Base-by-base conservation (phyloP, 1,140 invertebrate species). In the Drosophila kepulauana region DNA sequence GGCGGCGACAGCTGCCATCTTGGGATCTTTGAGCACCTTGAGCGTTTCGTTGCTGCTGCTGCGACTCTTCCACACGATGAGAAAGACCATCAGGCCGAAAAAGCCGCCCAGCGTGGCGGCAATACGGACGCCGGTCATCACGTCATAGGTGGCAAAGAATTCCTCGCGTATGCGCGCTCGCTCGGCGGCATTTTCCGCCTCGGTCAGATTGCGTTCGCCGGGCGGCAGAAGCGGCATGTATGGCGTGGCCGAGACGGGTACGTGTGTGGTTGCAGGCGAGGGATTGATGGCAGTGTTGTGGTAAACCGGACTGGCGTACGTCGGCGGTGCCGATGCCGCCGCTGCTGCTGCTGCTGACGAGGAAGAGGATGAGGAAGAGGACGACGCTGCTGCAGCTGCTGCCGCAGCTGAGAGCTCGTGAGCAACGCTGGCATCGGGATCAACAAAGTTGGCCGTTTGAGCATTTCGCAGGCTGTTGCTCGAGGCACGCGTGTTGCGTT, bases 91-190 rank as follows among this genome's bases (percentile, higher is more conserved):
- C 74, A 98, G 93, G 38, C 96, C 95, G 93, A 98, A 98, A 92
- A 98, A 97, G 71, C 96, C 96, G 78, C 97, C 97, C 33, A 98
- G 94, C 3, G 97, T 97, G 71, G 96, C 96, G 54, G 97, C 97
- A 91, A 98, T 98, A 46, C 97, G 94, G 64, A 97, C 95, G 58
- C 97, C 97, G 67, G 97, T 98, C 97, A 97, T 97, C 79, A 97
- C 96, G 93, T 98, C 97, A 93, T 98, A 98, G 38, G 97, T 97
- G 75, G 96, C 96, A 93, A 97, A 98, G 93, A 97, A 97, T 92
- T 97, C 96, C 78, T 95, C 94, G 79, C 95, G 94, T 73, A 96
- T 94, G 75, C 95, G 94, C 81, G 95, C 95, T 49, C 94, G 93
- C 59, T 93, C 80, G 5, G 78, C 79, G 2, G 77, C 76, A 51